A percentile compares a stretch with the other conserved stretches of the same genome.
Evolutionary conservation across 2,797 vertebrate species (phyloP).

Genomic region (Agapornis canus): DNA sequence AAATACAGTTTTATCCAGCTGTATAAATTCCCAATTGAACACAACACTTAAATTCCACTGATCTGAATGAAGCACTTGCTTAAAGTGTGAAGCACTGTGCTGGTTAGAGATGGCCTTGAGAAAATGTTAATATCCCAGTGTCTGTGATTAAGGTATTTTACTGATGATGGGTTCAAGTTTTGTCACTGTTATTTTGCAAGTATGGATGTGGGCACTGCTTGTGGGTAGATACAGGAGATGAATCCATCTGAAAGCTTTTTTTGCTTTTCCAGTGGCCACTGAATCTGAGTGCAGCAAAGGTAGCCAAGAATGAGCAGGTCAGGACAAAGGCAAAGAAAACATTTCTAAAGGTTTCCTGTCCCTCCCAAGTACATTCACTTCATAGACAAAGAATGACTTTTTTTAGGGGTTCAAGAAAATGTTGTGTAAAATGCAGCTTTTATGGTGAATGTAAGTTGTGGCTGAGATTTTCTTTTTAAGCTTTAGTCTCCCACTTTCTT

Average conservation of each 20-base stretch:
- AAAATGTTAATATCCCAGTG: neutral
- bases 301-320: neutral
- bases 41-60: accelerated
- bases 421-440: slow-evolving; percentile 83
- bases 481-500: slow-evolving; percentile 74
- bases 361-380: neutral
- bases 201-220: neutral
- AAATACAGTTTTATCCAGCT: neutral
- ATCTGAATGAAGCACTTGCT: neutral
- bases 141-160: neutral
- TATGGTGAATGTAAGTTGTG: slow-evolving; percentile 76
- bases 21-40: neutral
- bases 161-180: neutral
- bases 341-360: slow-evolving; percentile 10
- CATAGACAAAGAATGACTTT: neutral
- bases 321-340: neutral
- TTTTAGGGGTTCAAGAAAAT: slow-evolving; percentile 78
- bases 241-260: neutral
- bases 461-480: slow-evolving; percentile 69
- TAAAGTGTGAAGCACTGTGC: neutral
- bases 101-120: neutral
- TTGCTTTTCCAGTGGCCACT: neutral
- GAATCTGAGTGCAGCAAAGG: neutral
- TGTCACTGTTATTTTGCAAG: neutral
- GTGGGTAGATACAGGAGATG: neutral